Evolutionary conservation across 2,888 invertebrate species (phyloP), one percentile per base, ranked within the genome.

Genomic region (Biston stratarius): DNA sequence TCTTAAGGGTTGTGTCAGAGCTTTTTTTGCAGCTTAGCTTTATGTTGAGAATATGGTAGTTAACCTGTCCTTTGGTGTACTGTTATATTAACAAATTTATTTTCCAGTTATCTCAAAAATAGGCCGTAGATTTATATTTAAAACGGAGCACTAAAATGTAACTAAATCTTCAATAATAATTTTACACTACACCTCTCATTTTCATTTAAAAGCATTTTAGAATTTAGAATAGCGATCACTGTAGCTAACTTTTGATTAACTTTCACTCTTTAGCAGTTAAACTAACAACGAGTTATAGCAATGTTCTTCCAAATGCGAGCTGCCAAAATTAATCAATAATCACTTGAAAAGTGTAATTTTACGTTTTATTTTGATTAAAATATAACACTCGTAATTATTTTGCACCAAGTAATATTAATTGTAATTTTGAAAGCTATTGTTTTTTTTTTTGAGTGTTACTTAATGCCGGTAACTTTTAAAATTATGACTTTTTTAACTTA

Each of bases 1-100:
- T 47, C 67, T 40, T 63, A 48, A 66, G 42, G 42, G n/a, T 63
- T 74, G 70, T 81, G 72, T 73, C 71, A 77, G 74, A 77, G 83
- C 81, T 82, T 85, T 70, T 67, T 77, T 64, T 80, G 74, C 79
- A 72, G 86, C 86, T 86, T 85, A 75, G 80, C 81, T 82, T 81
- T 65, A 51, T 68, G 72, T 71, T 78, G 77, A 74, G 76, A 72
- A 76, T 44, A 64, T 74, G 71, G 73, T 77, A 69, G 66, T 70
- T 67, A 75, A 78, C 79, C 83, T 88, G 87, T 77, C 86, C 87
- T 85, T 82, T 67, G 83, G 87, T 87, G 87, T 88, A 88, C 85
- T 70, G n/a, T 66, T 61, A 61, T 65, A 65, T 59, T 61, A 61
- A 67, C 42, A 51, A 40, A 24, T 61, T 65, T 62, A 42, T 62